Conservation (phyloP, 2,888 invertebrate species). For the Piscicola geometra region DNA sequence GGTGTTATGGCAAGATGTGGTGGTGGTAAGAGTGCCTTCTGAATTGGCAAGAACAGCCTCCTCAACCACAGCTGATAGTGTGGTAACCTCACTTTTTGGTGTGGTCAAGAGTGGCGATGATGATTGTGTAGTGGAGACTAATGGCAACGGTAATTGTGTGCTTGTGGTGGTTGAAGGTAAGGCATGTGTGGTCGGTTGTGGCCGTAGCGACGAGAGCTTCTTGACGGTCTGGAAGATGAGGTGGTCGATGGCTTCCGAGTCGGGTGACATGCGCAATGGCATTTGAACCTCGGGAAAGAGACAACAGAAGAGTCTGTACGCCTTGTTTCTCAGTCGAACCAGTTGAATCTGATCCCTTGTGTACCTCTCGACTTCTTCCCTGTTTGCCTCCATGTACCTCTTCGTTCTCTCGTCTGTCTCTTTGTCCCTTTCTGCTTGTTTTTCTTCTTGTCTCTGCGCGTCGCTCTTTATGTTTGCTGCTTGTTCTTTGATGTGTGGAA, state of each 20-base stretch:
- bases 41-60: too few relatives aligned
- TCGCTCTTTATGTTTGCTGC: background rate
- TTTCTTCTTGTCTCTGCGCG: background rate
- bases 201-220: background rate
- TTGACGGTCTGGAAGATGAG: constrained; percentile 6
- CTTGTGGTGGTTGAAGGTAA: too few relatives aligned
- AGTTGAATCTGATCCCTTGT: constrained; percentile 19
- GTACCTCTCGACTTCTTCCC: constrained; percentile 3
- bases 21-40: too few relatives aligned
- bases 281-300: constrained; percentile 29
- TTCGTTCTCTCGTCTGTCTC: background rate
- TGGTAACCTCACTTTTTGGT: too few relatives aligned
- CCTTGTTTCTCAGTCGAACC: constrained; percentile 25
- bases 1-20: background rate
- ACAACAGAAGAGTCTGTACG: constrained; percentile 28
- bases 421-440: constrained; percentile 7
- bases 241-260: constrained; percentile 25
- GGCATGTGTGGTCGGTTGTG: too few relatives aligned
- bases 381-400: background rate
- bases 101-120: too few relatives aligned
- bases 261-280: constrained; percentile 21
- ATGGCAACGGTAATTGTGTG: too few relatives aligned
- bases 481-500: background rate
- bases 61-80: too few relatives aligned
- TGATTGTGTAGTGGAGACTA: too few relatives aligned